Evolutionary conservation across 2,888 invertebrate genomes (phyloP).

Genomic region (Melitaea athalia): DNA sequence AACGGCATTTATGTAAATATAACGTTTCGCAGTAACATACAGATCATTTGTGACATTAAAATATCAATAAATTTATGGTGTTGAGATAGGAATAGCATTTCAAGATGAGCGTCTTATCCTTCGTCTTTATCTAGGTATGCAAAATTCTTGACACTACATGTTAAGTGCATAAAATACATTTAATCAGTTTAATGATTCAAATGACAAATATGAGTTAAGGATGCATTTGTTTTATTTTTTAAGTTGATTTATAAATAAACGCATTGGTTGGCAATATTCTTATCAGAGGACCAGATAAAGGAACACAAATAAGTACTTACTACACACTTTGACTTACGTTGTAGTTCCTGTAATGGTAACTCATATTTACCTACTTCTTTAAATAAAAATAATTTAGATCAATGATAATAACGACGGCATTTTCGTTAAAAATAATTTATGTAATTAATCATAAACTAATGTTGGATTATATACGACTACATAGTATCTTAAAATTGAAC

Average conservation of each 20-base stretch:
- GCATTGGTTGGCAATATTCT: not conserved
- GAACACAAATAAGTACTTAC: not conserved
- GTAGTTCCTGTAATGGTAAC: not conserved
- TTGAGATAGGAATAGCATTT: constrained; percentile 69
- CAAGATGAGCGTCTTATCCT: constrained; percentile 58
- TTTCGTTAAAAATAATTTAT: no score
- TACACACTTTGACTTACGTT: not conserved
- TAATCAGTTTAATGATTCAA: constrained; percentile 37
- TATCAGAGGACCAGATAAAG: not conserved
- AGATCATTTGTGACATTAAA: constrained; percentile 82
- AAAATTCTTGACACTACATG: constrained; percentile 52
- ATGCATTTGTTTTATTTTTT: constrained; percentile 11
- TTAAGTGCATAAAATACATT: constrained; percentile 42
- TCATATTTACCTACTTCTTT: no score
- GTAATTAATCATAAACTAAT: no score
- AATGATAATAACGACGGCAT: no score
- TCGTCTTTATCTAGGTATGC: constrained; percentile 55
- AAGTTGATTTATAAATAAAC: not conserved
- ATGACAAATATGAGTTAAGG: constrained; percentile 28
- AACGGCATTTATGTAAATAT: constrained; percentile 48
- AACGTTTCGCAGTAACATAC: constrained; percentile 70
- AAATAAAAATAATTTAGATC: not conserved
- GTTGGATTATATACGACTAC: not conserved
- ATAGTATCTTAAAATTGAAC: constrained; percentile 1
- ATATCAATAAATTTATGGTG: constrained; percentile 80